Evolutionary conservation across 2,888 invertebrate genomes (phyloP).

Genomic region (Macaria liturata): DNA sequence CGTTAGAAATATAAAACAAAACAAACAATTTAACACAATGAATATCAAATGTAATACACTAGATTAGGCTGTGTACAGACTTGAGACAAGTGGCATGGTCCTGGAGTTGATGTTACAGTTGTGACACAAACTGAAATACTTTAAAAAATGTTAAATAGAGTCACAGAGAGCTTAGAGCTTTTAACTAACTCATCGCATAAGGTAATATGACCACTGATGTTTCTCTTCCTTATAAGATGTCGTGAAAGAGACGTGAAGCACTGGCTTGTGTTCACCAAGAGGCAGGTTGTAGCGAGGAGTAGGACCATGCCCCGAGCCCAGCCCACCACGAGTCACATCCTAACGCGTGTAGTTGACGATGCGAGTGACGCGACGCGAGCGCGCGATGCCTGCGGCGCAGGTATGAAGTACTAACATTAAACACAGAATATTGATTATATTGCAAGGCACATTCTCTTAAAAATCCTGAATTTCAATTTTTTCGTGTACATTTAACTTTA

Average conservation of each 20-base stretch:
- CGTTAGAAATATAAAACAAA: slow-evolving; percentile 61
- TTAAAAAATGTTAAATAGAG: too few species aligned
- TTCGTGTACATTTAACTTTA: slow-evolving; percentile 61
- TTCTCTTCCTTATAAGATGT: too few species aligned
- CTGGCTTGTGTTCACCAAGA: too few species aligned
- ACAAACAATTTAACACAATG: slow-evolving; percentile 57
- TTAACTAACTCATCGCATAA: too few species aligned
- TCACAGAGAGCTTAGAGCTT: too few species aligned
- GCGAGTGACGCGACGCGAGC: slow-evolving; percentile 8
- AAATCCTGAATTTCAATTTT: slow-evolving; percentile 79
- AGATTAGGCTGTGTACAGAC: slow-evolving; percentile 46
- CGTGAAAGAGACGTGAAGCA: too few species aligned
- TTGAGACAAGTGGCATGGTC: slow-evolving; percentile 40
- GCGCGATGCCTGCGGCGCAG: slow-evolving; percentile 53
- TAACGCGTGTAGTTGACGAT: slow-evolving; percentile 20
- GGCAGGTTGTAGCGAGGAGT: too few species aligned
- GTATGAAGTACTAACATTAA: slow-evolving; percentile 76
- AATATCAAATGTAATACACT: slow-evolving; percentile 44
- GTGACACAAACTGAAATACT: slow-evolving; percentile 22
- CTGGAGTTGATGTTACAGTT: slow-evolving; percentile 22
- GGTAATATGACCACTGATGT: too few species aligned
- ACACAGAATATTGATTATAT: slow-evolving; percentile 82
- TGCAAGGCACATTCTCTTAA: slow-evolving; percentile 83
- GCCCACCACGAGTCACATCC: slow-evolving; percentile 44
- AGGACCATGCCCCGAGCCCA: slow-evolving; percentile 44